Evolutionary conservation across 2,113 vertebrate species (phyloP).

Genomic region (Rhodinocichla rosea): DNA sequence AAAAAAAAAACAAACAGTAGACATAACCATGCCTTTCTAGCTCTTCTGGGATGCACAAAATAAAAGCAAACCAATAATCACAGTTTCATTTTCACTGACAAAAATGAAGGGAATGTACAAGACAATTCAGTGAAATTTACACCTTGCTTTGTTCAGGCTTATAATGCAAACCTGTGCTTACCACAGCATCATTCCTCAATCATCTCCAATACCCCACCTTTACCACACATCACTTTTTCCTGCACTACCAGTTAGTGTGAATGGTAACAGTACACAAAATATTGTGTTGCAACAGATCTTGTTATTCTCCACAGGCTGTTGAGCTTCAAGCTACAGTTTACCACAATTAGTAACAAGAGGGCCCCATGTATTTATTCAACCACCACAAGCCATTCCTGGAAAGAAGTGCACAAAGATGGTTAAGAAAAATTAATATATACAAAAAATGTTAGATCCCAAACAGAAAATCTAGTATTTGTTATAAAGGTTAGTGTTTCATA

Average conservation of each 20-base stretch:
- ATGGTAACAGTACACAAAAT: neutral
- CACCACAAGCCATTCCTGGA: conserved; percentile 62
- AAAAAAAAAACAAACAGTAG: neutral
- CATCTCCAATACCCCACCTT: neutral
- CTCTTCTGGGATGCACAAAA: neutral
- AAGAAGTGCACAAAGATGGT: conserved; percentile 40
- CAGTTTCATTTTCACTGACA: neutral
- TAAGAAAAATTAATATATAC: conserved; percentile 22
- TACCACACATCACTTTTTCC: neutral
- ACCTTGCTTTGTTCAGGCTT: neutral
- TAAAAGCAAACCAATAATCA: neutral
- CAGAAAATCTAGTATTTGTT: conserved; percentile 38
- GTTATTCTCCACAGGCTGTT: neutral
- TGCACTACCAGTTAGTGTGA: neutral
- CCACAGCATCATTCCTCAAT: neutral
- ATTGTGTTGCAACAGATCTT: neutral
- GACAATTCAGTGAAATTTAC: neutral
- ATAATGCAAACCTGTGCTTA: neutral
- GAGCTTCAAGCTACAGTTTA: neutral
- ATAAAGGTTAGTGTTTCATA: conserved; percentile 62
- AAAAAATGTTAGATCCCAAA: conserved; percentile 26
- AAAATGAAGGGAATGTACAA: neutral
- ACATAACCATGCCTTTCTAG: neutral
- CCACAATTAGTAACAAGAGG: conserved; percentile 33
- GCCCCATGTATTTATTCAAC: neutral